Percentiles rank a stretch among this genome's conserved stretches.
Conservation (phyloP, 2,888 invertebrate species). For the Heteropelma amictum region DNA sequence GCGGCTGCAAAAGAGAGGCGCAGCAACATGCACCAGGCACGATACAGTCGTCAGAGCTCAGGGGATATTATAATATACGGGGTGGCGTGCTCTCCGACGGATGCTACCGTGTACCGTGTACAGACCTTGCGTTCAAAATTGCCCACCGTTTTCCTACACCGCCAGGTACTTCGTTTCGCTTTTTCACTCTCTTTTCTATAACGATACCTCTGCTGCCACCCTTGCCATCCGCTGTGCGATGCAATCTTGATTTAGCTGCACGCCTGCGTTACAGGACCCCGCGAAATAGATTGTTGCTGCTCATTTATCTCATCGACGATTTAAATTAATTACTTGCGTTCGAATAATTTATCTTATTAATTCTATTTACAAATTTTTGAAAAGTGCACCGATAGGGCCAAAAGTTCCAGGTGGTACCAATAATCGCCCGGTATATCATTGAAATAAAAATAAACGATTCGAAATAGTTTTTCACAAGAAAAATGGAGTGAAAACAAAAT, state of each 20-base stretch:
- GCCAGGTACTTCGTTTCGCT: slow-evolving; percentile 10
- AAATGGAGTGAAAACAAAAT: no score
- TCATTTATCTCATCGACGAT: no score
- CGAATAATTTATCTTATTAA: no score
- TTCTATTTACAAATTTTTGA: no score
- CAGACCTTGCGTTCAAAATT: slow-evolving; percentile 19
- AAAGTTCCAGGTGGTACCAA: no score
- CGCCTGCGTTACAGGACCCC: neutral
- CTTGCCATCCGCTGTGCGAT: neutral
- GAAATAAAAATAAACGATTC: no score
- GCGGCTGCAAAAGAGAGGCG: no score
- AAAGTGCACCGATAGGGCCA: no score
- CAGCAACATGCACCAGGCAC: slow-evolving; percentile 41
- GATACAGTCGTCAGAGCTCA: slow-evolving; percentile 60
- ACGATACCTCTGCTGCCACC: slow-evolving; percentile 3
- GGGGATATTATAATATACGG: slow-evolving; percentile 38
- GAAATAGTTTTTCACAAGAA: no score
- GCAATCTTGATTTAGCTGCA: slow-evolving; percentile 28
- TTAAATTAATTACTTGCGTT: no score
- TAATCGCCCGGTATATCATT: no score
- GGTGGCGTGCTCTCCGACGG: slow-evolving; percentile 37
- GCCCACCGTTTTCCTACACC: slow-evolving; percentile 13
- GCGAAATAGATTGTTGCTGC: neutral
- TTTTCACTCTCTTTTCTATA: slow-evolving; percentile 11
- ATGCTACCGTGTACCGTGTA: slow-evolving; percentile 9